Conservation (phyloP, 2,888 invertebrate species). For the Luperina testacea region DNA sequence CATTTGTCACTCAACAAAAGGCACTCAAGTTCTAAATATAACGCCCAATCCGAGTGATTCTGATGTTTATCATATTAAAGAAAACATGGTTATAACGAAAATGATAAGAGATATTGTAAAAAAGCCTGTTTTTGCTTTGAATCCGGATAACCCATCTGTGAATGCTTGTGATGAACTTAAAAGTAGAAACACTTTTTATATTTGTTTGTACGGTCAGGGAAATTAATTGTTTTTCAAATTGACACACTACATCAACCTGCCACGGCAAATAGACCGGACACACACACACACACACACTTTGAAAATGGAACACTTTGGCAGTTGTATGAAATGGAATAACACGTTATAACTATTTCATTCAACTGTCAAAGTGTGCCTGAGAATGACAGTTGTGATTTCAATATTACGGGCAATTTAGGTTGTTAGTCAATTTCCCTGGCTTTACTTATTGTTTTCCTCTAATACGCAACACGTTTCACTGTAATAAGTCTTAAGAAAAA, state of each 20-base stretch:
- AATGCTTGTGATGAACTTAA: neutral
- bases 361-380: neutral
- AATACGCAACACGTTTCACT: conserved; percentile 28
- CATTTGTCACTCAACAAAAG: conserved; percentile 29
- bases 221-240: neutral
- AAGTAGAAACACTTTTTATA: neutral
- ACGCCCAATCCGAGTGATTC: conserved; percentile 25
- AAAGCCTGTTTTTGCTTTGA: neutral
- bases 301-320: too few relatives aligned
- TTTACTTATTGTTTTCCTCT: neutral
- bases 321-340: too few relatives aligned
- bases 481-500: conserved; percentile 40
- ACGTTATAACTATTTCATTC: neutral
- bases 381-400: neutral
- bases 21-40: conserved; percentile 36
- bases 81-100: neutral
- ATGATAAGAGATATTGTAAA: neutral
- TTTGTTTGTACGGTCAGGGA: neutral
- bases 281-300: too few relatives aligned
- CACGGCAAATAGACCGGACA: too few relatives aligned
- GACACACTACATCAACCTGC: neutral
- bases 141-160: neutral
- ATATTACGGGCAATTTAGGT: neutral
- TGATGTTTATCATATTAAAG: neutral
- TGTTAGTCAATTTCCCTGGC: neutral